Evolutionary conservation across 2,797 vertebrate genomes (phyloP).

Genomic region (Tenualosa ilisha): DNA sequence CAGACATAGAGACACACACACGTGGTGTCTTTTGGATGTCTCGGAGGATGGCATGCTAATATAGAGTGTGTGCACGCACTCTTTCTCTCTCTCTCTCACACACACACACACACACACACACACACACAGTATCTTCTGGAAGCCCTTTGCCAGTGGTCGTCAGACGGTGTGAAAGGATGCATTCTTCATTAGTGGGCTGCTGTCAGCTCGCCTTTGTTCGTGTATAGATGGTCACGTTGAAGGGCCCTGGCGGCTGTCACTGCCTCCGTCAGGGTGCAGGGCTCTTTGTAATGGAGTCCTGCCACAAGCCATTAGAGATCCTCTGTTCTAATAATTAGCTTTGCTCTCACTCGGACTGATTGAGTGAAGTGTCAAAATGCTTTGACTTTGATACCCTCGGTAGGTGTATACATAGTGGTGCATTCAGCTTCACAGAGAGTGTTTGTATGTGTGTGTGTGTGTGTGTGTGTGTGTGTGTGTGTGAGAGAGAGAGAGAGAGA

Average conservation of each 20-base stretch:
- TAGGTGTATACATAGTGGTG: conserved; percentile 38
- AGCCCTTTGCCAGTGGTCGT: conserved; percentile 1
- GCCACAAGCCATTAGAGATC: conserved; percentile 62
- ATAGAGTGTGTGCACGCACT: no score
- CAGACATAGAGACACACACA: neutral
- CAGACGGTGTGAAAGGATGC: conserved; percentile 45
- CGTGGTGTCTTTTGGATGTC: neutral
- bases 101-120: neutral
- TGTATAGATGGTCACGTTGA: conserved; percentile 70
- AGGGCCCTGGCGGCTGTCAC: conserved; percentile 67
- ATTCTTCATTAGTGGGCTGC: conserved; percentile 66
- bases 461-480: conserved; percentile 17
- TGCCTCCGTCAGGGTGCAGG: conserved; percentile 54
- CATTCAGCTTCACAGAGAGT: neutral
- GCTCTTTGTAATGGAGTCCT: conserved; percentile 54
- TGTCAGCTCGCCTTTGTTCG: conserved; percentile 63
- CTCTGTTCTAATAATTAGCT: conserved; percentile 71
- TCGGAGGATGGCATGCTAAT: no score
- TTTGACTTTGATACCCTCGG: conserved; percentile 55
- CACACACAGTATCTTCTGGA: neutral
- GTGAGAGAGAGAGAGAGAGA: no score
- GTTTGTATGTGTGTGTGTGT: conserved; percentile 18
- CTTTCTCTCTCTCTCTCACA: no score
- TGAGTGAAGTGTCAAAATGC: conserved; percentile 58
- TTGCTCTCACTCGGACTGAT: conserved; percentile 62